Conservation (phyloP, 2,797 vertebrate species). For the Buphagus erythrorhynchus region DNA sequence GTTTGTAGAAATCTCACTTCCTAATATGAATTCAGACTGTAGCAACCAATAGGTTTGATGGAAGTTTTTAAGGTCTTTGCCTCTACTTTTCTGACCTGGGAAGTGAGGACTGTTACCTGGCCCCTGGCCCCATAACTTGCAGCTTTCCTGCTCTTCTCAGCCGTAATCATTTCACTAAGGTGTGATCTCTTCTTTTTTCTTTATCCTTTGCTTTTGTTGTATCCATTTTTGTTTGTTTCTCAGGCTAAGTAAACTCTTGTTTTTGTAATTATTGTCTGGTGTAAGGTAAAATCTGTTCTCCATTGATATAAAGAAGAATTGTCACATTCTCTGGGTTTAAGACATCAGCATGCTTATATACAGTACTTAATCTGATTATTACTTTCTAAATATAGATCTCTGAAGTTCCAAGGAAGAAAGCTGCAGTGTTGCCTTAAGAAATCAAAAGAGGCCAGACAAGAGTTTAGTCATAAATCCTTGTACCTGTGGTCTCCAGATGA, state of each 20-base stretch:
- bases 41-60: background rate
- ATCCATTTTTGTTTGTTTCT: background rate
- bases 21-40: background rate
- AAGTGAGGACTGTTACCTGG: background rate
- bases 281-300: background rate
- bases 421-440: background rate
- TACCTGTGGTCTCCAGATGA: background rate
- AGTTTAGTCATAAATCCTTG: conserved; percentile 46
- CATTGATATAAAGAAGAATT: background rate
- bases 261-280: background rate
- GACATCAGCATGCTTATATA: background rate
- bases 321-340: background rate
- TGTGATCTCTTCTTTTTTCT: background rate
- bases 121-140: background rate
- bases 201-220: background rate
- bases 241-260: background rate
- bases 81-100: background rate
- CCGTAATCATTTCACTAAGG: background rate
- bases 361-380: background rate
- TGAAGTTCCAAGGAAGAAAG: background rate
- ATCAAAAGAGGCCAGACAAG: background rate
- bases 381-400: background rate
- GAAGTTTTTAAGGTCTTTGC: background rate
- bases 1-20: background rate
- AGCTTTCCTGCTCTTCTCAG: background rate